Evolutionary conservation across 1,140 invertebrate species (phyloP).

Genomic region (Bilobella aurantiaca): DNA sequence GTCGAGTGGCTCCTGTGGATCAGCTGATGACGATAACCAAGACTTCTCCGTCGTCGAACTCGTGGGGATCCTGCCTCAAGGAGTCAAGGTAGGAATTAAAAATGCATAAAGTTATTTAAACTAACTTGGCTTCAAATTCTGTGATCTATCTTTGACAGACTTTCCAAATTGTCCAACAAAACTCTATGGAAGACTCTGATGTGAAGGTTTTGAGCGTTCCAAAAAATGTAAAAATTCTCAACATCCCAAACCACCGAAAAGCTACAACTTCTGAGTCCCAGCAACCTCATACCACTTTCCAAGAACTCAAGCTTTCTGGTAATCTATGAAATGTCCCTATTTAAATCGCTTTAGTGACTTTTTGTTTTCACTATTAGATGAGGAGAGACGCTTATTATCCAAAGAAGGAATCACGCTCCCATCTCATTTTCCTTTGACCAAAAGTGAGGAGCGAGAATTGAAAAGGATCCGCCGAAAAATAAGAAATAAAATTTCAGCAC

Average conservation of each 20-base stretch:
- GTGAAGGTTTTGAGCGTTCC: background rate
- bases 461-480: slow-evolving; percentile 84
- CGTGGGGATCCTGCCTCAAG: slow-evolving; percentile 25
- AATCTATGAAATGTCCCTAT: background rate
- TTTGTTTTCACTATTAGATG: too few species aligned
- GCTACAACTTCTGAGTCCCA: background rate
- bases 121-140: background rate
- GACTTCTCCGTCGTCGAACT: slow-evolving; percentile 28
- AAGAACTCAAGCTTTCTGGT: slow-evolving; percentile 25
- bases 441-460: slow-evolving; percentile 75
- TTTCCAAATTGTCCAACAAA: slow-evolving; percentile 21
- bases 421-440: slow-evolving; percentile 71
- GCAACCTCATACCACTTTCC: slow-evolving; percentile 14
- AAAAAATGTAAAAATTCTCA: background rate
- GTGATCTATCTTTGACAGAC: background rate
- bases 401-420: slow-evolving; percentile 75
- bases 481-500: slow-evolving; percentile 86
- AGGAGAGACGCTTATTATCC: slow-evolving; percentile 68
- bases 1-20: slow-evolving; percentile 11
- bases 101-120: background rate
- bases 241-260: background rate
- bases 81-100: slow-evolving; percentile 12
- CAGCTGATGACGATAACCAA: slow-evolving; percentile 22
- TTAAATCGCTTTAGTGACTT: too few species aligned
- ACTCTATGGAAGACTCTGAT: slow-evolving; percentile 6